Conservation (phyloP, 1,140 invertebrate genomes). For the Listronotus oregonensis region DNA sequence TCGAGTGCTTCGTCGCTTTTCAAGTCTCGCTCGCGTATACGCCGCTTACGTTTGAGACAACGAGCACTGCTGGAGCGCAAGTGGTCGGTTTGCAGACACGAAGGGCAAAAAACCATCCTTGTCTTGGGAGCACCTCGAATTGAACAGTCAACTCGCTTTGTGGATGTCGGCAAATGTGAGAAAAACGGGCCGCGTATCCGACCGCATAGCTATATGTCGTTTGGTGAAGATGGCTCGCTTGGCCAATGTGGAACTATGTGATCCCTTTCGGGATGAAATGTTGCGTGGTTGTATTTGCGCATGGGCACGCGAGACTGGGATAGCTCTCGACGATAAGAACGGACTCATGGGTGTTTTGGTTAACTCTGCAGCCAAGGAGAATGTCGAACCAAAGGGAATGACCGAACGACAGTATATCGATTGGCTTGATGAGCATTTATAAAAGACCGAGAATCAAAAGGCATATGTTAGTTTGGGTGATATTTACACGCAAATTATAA, state of each 20-base stretch:
- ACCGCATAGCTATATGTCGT: slow-evolving; percentile 3
- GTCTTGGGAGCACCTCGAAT: too few species aligned
- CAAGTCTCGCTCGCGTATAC: too few species aligned
- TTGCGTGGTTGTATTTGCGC: background rate
- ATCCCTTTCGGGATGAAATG: background rate
- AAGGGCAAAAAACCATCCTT: too few species aligned
- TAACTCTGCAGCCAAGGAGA: background rate
- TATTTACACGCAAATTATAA: background rate
- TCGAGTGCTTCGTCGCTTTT: too few species aligned
- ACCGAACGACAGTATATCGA: background rate
- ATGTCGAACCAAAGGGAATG: background rate
- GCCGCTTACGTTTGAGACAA: too few species aligned
- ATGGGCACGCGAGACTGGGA: background rate
- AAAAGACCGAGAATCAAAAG: background rate
- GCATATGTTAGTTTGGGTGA: background rate
- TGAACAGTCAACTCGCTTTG: background rate
- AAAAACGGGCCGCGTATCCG: background rate
- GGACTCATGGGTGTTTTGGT: background rate
- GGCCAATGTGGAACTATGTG: background rate
- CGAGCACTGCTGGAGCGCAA: too few species aligned
- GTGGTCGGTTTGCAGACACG: too few species aligned
- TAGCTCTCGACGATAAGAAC: background rate
- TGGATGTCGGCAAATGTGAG: background rate
- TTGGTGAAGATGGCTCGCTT: background rate
- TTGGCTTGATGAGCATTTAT: background rate